Percentiles rank a stretch among this genome's conserved stretches.
Evolutionary conservation across 2,797 vertebrate species (phyloP).

Genomic region (Cirrhinus molitorella): DNA sequence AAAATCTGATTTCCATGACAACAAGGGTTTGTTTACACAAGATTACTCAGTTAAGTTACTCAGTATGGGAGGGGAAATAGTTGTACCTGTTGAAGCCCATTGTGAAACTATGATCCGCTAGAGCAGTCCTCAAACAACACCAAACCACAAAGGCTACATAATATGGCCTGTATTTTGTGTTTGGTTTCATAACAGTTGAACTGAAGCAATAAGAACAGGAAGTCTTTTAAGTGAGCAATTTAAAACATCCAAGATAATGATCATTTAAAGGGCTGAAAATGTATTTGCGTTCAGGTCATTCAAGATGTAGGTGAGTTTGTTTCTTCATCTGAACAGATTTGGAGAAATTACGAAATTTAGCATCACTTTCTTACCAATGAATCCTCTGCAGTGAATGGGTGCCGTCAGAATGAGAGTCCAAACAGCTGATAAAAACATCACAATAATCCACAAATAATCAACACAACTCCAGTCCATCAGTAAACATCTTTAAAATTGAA

Average conservation of each 20-base stretch:
- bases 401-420: background rate
- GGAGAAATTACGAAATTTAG: background rate
- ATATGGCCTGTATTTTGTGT: conserved; percentile 38
- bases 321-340: background rate
- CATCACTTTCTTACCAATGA: background rate
- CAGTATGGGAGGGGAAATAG: conserved; percentile 64
- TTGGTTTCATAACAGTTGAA: background rate
- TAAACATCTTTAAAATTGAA: background rate
- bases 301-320: background rate
- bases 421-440: background rate
- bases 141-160: conserved; percentile 33
- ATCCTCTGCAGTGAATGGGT: conserved; percentile 5
- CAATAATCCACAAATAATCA: background rate
- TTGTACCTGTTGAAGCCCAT: conserved; percentile 47
- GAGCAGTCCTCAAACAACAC: conserved; percentile 56
- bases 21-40: conserved; percentile 74
- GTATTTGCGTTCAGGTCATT: background rate
- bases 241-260: background rate
- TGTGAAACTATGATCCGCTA: conserved; percentile 31
- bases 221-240: background rate
- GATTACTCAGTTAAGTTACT: conserved; percentile 68
- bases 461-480: background rate
- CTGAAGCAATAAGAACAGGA: background rate
- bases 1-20: conserved; percentile 67
- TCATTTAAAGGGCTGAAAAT: background rate